Base-by-base conservation (phyloP, 2,888 invertebrate genomes). In the Oligia strigilis region DNA sequence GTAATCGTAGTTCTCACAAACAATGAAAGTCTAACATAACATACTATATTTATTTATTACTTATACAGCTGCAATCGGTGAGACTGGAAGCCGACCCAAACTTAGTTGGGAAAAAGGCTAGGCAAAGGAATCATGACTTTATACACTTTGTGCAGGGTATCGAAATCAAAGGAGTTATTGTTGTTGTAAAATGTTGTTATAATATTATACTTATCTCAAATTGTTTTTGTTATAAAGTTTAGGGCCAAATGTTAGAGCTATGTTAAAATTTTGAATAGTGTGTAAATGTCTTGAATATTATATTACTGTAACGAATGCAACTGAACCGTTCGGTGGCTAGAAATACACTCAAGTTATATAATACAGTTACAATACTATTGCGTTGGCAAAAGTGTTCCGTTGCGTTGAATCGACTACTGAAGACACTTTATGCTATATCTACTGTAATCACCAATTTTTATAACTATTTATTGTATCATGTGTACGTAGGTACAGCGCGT, bases 401-500 rank as follows among this genome's bases (percentile, higher is more conserved):
- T 4, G 60, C 1, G 13, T 62, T 62, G 14, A 29, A 62, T 14
- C 29, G 29, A 62, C 6, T 14, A 13, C 46, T 46, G 46, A 11
- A 46, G 11, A 13, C 62, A 62, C 14, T 11, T 60, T 62, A 29
- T 62, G n/a, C 11, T 65, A 36, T 65, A 19, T 1, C 11, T 36
- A 14, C 1, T 14, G n/a, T 29, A 0, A 14, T 1, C 43, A 43
- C 0, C 8, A n/a, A n/a, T 43, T 4, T 43, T n/a, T 8, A 1
- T n/a, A 2, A 0, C 4, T 4, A 9, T 8, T 23, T 23, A 67
- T 43, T n/a, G 4, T 49, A 49, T 49, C 5, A 14, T 49, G 71
- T 55, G 55, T 17, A 0, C 36, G 4, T 64, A 97, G 97, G 97
- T 97, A 97, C 82, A 96, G 95, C 64, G 96, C 95, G 0, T 96